phyloP scores from a whole-genome alignment of 1,140 invertebrate genomes.

The Asobara japonica region DNA sequence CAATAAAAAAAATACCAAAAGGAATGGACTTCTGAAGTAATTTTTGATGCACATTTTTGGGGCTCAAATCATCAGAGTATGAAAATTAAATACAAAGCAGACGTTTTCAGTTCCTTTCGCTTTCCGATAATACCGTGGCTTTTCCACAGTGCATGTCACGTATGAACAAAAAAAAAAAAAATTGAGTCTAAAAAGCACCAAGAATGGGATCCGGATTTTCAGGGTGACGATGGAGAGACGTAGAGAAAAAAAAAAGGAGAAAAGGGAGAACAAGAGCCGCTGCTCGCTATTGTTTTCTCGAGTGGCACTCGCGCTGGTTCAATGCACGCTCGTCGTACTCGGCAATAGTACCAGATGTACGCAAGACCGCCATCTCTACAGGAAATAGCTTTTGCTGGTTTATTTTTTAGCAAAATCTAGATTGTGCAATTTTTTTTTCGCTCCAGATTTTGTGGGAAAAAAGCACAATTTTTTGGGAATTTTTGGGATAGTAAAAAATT shows the following conservation, averaged over 20 bases:
- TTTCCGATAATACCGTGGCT: neutral
- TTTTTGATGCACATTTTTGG: no score
- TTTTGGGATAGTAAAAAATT: no score
- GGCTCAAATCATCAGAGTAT: no score
- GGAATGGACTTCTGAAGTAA: no score
- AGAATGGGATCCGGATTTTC: conserved; percentile 56
- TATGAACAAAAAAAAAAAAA: neutral
- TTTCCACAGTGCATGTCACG: neutral
- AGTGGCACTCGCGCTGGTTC: conserved; percentile 66
- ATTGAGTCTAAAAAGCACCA: neutral
- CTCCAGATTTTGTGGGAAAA: no score
- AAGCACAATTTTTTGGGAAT: no score
- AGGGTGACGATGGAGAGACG: conserved; percentile 54
- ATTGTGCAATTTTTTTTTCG: neutral
- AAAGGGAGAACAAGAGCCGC: conserved; percentile 56
- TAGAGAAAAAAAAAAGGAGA: conserved; percentile 30
- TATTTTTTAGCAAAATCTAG: conserved; percentile 18
- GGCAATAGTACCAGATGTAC: conserved; percentile 60
- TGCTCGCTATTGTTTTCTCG: conserved; percentile 66
- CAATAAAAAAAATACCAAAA: no score
- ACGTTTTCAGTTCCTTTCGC: no score
- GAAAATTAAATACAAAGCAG: no score
- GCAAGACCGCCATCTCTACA: conserved; percentile 36
- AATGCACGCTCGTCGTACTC: conserved; percentile 57
- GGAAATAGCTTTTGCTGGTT: conserved; percentile 28